Conservation (phyloP, 1,140 invertebrate genomes). For the Pinna nobilis region DNA sequence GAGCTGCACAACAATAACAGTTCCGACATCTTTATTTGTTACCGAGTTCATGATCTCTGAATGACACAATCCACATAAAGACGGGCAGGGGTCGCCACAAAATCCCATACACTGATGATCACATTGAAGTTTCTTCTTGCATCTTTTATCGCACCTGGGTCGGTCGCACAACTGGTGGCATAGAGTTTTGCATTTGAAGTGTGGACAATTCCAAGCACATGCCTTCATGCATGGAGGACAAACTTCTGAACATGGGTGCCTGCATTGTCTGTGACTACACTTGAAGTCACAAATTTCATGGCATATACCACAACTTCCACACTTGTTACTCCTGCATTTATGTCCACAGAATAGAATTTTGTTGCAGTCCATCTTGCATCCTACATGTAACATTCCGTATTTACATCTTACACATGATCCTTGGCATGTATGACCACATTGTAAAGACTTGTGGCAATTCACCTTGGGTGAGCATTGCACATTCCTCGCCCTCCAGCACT, state of each 20-base stretch:
- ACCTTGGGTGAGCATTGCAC: not conserved
- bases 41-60: conserved; percentile 71
- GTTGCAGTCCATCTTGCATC: conserved; percentile 61
- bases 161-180: conserved; percentile 79
- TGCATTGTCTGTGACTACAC: conserved; percentile 78
- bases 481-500: not conserved
- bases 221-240: conserved; percentile 79
- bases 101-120: conserved; percentile 79
- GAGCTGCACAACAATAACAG: not conserved
- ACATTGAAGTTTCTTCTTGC: conserved; percentile 70
- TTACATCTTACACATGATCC: conserved; percentile 72
- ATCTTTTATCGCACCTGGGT: conserved; percentile 73
- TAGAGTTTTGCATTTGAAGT: conserved; percentile 77
- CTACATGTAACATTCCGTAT: conserved; percentile 79
- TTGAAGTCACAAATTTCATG: conserved; percentile 79
- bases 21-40: not conserved
- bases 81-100: conserved; percentile 80
- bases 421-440: conserved; percentile 52
- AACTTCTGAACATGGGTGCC: conserved; percentile 77
- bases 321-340: conserved; percentile 48
- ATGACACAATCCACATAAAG: conserved; percentile 36
- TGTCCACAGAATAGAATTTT: conserved; percentile 70
- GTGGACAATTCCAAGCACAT: conserved; percentile 73
- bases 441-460: conserved; percentile 26
- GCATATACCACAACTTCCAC: conserved; percentile 79